Base-by-base conservation (phyloP, 2,113 vertebrate species). In the Aspidoscelis tigris region DNA sequence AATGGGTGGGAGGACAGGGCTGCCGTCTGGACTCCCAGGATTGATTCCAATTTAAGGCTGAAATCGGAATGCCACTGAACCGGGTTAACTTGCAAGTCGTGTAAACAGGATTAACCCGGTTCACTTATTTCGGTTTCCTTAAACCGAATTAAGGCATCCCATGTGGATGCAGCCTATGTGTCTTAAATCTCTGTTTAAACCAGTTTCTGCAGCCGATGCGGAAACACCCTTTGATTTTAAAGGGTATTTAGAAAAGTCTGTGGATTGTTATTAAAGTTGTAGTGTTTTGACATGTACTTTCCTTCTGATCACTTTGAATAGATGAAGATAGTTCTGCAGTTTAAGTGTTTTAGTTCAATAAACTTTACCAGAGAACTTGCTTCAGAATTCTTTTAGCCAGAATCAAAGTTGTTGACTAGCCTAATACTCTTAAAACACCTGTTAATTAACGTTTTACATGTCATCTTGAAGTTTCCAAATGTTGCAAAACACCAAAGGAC, bases 351-450 rank as follows among this genome's bases (percentile, higher is more conserved):
- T 73, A 58, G 88, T 68, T 77, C 83, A 84, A 50, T 84, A 86
- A 90, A 86, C 87, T 91, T 89, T 79, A 75, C 69, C 66, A 26
- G 87, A 90, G 84, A 84, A 84, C 71, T 79, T 89, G 14, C 87
- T 88, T 78, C 88, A 86, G 22, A 66, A 66, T 66, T 80, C 81
- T 71, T 92, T 87, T 85, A 85, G 81, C 76, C 85, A 87, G 83
- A 69, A 86, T 53, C 20, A 3, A 81, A 86, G 77, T 53, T 75
- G 47, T 81, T 91, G 87, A 90, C 93, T 89, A 82, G 85, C 70
- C 84, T 81, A 74, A 80, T 81, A 78, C 66, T 47, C 83, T 89
- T 74, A 65, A 58, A 87, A 76, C 1, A 2, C 65, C 39, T 68
- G 33, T 2, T 50, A 78, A 69, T 41, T 80, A 79, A 84, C 70